These are phyloP conservation scores for Holotrichia oblita DNA, from an alignment of 1,140 invertebrate genomes.

Conservation along the genomic window DNA sequence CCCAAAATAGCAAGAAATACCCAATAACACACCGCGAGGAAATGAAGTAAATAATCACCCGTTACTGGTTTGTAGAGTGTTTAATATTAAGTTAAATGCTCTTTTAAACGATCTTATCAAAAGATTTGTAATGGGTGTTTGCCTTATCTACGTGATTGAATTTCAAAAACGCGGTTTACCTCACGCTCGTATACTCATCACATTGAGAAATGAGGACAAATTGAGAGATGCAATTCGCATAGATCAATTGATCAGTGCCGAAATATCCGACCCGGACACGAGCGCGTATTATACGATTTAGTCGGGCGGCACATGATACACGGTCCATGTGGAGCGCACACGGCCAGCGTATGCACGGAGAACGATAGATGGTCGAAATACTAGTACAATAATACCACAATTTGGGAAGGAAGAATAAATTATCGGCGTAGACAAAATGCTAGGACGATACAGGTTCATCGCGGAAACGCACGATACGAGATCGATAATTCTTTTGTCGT, in stretches of 20 bases:
- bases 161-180: constrained; percentile 13
- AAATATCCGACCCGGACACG: constrained; percentile 63
- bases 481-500: background rate
- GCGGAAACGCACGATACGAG: background rate
- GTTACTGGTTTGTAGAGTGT: too few relatives aligned
- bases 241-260: constrained; percentile 52
- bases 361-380: constrained; percentile 60
- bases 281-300: constrained; percentile 60
- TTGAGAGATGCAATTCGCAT: background rate
- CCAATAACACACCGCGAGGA: too few relatives aligned
- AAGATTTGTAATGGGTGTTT: background rate
- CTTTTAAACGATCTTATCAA: background rate
- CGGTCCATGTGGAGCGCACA: constrained; percentile 64
- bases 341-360: constrained; percentile 61
- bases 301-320: constrained; percentile 63
- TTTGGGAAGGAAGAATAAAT: background rate
- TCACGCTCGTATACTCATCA: constrained; percentile 6
- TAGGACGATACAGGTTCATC: background rate
- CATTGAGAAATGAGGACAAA: background rate
- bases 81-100: too few relatives aligned
- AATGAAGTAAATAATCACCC: too few relatives aligned
- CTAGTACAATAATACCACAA: constrained; percentile 43
- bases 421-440: background rate
- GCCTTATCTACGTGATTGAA: background rate
- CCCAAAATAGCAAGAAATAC: too few relatives aligned